Conservation (phyloP, 2,888 invertebrate species). For the Baronia brevicornis region DNA sequence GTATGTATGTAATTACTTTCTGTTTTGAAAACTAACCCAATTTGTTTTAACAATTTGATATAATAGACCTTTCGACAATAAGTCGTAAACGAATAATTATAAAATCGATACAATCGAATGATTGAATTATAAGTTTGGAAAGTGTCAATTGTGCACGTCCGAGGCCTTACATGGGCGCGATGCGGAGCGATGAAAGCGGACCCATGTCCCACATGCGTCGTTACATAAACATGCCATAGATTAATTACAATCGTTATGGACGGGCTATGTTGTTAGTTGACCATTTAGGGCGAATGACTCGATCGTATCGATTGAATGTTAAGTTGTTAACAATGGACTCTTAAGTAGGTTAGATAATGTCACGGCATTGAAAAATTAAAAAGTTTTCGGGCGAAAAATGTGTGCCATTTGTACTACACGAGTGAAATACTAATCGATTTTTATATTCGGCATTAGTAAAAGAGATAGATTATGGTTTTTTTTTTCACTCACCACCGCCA, state of each 20-base stretch:
- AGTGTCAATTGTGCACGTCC: constrained; percentile 14
- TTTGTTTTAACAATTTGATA: constrained; percentile 1
- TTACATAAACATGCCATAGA: constrained; percentile 25
- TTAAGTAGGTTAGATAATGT: constrained; percentile 4
- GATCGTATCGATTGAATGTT: constrained; percentile 6
- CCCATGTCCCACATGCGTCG: constrained; percentile 35
- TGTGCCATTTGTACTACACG: too few species aligned
- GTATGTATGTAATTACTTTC: too few species aligned
- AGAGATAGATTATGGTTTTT: too few species aligned
- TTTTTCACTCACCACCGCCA: too few species aligned
- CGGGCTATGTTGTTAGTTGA: constrained; percentile 15
- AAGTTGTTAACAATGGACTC: constrained; percentile 4
- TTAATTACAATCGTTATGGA: constrained; percentile 23
- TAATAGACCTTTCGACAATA: too few species aligned
- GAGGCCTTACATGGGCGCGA: constrained; percentile 27
- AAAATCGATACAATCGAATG: constrained; percentile 1
- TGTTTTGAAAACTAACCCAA: background rate
- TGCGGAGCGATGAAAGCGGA: constrained; percentile 33
- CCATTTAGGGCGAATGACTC: background rate
- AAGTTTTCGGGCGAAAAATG: too few species aligned
- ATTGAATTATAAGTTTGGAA: constrained; percentile 18
- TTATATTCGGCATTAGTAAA: too few species aligned
- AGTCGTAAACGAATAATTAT: too few species aligned
- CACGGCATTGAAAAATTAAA: background rate
- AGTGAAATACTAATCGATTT: too few species aligned